Evolutionary conservation across 2,797 vertebrate genomes (phyloP).

Genomic region (Nyctibius grandis): DNA sequence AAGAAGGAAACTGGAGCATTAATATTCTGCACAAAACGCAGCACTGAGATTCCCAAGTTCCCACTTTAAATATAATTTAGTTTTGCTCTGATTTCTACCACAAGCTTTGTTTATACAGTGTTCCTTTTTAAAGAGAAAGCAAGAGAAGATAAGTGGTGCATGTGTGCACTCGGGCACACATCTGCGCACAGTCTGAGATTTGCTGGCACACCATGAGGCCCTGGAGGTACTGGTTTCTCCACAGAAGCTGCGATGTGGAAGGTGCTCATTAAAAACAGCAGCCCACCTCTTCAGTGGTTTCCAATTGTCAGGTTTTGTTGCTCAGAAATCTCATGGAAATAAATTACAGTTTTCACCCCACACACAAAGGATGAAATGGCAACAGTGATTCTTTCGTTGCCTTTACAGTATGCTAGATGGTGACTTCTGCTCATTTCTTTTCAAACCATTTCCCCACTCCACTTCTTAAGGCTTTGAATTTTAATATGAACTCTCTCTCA

Average conservation of each 20-base stretch:
- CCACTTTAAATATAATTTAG: background rate
- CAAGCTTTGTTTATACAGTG: background rate
- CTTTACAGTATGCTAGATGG: background rate
- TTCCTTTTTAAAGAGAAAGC: background rate
- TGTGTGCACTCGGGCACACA: background rate
- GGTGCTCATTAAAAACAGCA: slow-evolving; percentile 40
- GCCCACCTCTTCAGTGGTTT: background rate
- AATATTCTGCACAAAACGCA: background rate
- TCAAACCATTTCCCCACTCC: slow-evolving; percentile 2
- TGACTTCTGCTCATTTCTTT: slow-evolving; percentile 6
- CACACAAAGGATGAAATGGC: slow-evolving; percentile 26
- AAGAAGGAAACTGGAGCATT: background rate
- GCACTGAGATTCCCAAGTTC: background rate
- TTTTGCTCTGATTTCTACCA: background rate
- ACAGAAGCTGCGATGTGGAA: slow-evolving; percentile 1
- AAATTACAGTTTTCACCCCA: slow-evolving; percentile 18
- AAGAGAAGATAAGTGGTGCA: background rate
- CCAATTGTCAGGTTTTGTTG: slow-evolving; percentile 20
- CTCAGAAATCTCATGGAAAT: slow-evolving; percentile 40
- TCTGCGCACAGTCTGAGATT: background rate
- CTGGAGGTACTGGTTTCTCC: slow-evolving; percentile 11
- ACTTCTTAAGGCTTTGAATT: slow-evolving; percentile 51
- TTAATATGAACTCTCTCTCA: slow-evolving; percentile 33
- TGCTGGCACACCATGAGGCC: background rate
- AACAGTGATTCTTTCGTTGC: slow-evolving; percentile 28